Base-by-base conservation (phyloP, 1,140 invertebrate genomes). In the Augochlora pura region DNA sequence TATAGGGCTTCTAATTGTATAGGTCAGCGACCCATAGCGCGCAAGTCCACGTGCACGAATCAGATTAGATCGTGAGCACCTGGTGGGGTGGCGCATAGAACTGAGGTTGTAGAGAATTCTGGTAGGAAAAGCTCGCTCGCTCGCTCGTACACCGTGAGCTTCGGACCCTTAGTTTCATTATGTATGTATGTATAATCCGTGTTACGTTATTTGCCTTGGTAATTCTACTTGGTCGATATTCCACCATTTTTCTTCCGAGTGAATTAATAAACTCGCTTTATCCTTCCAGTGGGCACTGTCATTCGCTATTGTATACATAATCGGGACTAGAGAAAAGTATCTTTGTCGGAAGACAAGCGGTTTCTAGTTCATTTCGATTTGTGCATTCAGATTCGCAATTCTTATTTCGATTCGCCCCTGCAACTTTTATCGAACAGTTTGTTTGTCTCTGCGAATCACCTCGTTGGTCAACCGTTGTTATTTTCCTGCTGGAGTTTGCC, bases 31-130 rank as follows among this genome's bases (percentile, higher is more conserved):
- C 79, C 86, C 49, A 59, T 63, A 27, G 38, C 57, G n/a, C 64
- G 63, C 12, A 77, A 73, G 71, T 69, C 72, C 80, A 82, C 84
- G 82, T 86, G 84, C 77, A 84, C 77, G 79, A 85, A 88, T 88
- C 86, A 88, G 87, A 88, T 88, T 87, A 88, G 85, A 88, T 88
- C 72, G 84, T 76, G 63, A 78, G 81, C 78, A 75, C 83, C 65
- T 81, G 77, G 66, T 57, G 27, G 59, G 73, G 74, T 83, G 85
- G 79, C 79, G 78, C 62, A 68, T 72, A 59, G 79, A 59, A 46
- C 38, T 49, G 79, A 82, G 82, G 86, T 87, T 86, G 77, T 65
- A 57, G 75, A 23, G 65, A 82, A 82, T 84, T 87, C 73, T 80
- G 77, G 68, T 67, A 46, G 64, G 46, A 65, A 77, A 64, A 63